Percentiles rank a stretch among this genome's conserved stretches.
Conservation (phyloP, 2,113 vertebrate genomes). For the Mobula hypostoma region DNA sequence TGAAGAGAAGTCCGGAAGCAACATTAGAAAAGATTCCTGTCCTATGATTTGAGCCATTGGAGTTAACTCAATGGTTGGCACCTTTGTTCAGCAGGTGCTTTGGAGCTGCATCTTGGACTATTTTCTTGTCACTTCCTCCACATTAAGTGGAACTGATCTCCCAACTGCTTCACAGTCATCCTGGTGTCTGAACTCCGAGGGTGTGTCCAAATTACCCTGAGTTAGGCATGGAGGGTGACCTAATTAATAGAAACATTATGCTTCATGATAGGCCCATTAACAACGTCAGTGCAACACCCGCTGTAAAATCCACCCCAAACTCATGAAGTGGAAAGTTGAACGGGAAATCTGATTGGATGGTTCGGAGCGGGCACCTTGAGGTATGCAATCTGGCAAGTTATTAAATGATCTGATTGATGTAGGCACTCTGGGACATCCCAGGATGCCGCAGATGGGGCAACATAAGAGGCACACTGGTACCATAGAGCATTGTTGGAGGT, state of each 20-base stretch:
- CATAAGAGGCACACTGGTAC: not conserved
- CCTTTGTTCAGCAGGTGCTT: not conserved
- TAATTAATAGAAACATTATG: not conserved
- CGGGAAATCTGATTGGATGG: not conserved
- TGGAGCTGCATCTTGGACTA: not conserved
- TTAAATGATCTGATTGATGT: not conserved
- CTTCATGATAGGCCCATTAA: not conserved
- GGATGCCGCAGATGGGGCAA: not conserved
- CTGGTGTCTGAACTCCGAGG: not conserved
- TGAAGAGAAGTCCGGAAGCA: not conserved
- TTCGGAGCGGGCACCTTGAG: not conserved
- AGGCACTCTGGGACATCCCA: not conserved
- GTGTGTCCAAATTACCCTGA: not conserved
- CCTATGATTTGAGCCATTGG: not conserved
- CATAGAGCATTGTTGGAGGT: not conserved
- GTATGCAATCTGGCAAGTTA: not conserved
- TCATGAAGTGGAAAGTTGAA: not conserved
- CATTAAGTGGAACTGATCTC: not conserved
- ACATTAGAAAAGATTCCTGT: not conserved
- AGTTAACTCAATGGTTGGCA: not conserved
- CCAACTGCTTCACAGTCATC: not conserved
- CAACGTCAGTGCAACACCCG: too few relatives aligned
- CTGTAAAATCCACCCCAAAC: not conserved
- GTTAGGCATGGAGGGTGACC: not conserved
- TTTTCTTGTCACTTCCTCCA: not conserved